Percentiles rank a stretch among this genome's conserved stretches.
Evolutionary conservation across 2,888 invertebrate species (phyloP).

Genomic region (Petrolisthes manimaculis): DNA sequence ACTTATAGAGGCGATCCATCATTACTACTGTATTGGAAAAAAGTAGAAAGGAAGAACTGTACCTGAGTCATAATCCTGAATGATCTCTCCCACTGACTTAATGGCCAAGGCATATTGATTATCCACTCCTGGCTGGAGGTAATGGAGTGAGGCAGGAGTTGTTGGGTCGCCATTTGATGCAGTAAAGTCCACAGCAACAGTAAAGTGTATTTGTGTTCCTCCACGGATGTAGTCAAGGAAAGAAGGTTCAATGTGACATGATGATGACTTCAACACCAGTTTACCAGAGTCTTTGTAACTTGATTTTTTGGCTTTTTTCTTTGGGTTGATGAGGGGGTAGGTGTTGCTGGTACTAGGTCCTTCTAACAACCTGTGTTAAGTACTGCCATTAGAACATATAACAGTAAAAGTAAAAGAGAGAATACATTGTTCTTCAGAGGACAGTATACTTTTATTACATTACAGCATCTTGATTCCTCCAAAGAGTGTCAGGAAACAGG

Average conservation of each 20-base stretch:
- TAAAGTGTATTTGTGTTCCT: slow-evolving; percentile 70
- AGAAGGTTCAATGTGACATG: slow-evolving; percentile 67
- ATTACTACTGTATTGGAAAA: too few species aligned
- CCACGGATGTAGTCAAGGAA: slow-evolving; percentile 74
- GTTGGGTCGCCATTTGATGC: slow-evolving; percentile 69
- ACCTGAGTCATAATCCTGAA: slow-evolving; percentile 72
- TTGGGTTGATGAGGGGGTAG: slow-evolving; percentile 71
- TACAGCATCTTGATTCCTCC: not conserved
- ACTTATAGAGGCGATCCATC: too few species aligned
- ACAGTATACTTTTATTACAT: not conserved
- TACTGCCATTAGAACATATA: not conserved
- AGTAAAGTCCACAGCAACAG: slow-evolving; percentile 70
- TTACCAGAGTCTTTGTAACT: slow-evolving; percentile 73
- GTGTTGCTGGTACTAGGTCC: slow-evolving; percentile 55
- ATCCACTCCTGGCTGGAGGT: slow-evolving; percentile 67
- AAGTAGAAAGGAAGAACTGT: not conserved
- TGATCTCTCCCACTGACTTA: slow-evolving; percentile 71
- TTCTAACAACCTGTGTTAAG: slow-evolving; percentile 32
- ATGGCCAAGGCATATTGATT: slow-evolving; percentile 72
- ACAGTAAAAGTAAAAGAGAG: too few species aligned
- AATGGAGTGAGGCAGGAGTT: slow-evolving; percentile 71
- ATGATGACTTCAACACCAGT: slow-evolving; percentile 69
- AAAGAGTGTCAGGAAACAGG: too few species aligned
- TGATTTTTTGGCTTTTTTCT: slow-evolving; percentile 72
- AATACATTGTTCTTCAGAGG: too few species aligned